phyloP scores from a whole-genome alignment of 2,797 vertebrate genomes.

The Catharus ustulatus region DNA sequence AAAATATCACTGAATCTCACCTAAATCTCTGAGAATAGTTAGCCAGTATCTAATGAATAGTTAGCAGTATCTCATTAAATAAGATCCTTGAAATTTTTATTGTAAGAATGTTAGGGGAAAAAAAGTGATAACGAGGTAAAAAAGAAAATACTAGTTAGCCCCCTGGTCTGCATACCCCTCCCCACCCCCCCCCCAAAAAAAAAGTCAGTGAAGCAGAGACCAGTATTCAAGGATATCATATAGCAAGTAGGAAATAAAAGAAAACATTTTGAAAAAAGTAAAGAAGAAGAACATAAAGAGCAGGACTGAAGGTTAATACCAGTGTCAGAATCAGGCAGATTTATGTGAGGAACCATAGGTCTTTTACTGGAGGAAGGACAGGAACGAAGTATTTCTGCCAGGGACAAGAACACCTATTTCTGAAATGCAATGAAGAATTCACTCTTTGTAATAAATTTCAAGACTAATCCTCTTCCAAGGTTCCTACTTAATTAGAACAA shows the following conservation, averaged over 20 bases:
- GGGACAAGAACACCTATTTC: neutral
- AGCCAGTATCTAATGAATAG: neutral
- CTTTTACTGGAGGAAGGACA: neutral
- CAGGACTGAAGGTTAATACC: neutral
- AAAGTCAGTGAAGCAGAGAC: neutral
- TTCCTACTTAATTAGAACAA: neutral
- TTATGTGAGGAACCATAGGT: neutral
- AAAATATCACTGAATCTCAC: neutral
- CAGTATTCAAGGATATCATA: neutral
- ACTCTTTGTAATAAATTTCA: neutral
- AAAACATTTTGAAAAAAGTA: neutral
- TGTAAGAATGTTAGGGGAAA: rapidly evolving
- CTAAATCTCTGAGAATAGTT: neutral
- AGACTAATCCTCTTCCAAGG: neutral
- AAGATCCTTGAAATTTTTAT: neutral
- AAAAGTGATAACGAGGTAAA: neutral
- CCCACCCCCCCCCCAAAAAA: too few relatives aligned
- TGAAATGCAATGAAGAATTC: neutral
- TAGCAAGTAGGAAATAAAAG: neutral
- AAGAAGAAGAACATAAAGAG: neutral
- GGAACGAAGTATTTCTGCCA: neutral
- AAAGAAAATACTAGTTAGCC: neutral
- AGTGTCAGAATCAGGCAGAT: neutral
- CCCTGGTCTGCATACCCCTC: rapidly evolving
- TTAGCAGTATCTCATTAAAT: neutral